Evolutionary conservation across 1,140 invertebrate genomes (phyloP), one percentile per base, ranked within the genome.

Genomic region (Portunus trituberculatus): DNA sequence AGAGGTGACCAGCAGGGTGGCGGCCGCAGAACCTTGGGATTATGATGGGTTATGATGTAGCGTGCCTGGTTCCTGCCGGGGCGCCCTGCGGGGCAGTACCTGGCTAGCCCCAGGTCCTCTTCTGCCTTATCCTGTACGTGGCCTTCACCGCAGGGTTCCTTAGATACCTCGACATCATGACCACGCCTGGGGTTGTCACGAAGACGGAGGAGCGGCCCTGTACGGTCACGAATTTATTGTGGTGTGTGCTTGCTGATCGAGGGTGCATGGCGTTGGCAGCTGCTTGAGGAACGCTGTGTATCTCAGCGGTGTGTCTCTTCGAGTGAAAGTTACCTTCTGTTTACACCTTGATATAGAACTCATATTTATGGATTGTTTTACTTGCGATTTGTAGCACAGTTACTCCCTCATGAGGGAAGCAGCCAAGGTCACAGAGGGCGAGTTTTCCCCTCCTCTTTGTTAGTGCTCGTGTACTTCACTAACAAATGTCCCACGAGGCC

Each of bases 21-120:
- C 92, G 82, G 82, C 76, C 31, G 52, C 84, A 59, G 84, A 84
- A 93, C 92, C 92, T 93, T 88, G 92, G 84, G 92, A 93, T 87
- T 93, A 93, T 93, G 92, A 88, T 59, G 92, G 92, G 92, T 93
- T 93, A 88, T 93, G 84, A 93, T 93, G 92, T 93, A 93, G 92
- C 92, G 84, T 59, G 92, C 84, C 92, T 31, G 92, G 92, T 88
- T 46, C 92, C 92, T 92, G 59, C 91, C 91, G 84, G 92, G 76
- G 84, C 84, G 31, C 92, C 84, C 76, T 84, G 83, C 76, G 46
- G 89, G 92, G 84, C 48, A 87, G 83, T 93, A 93, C 92, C 92
- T 93, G 92, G 92, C 92, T 59, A 7, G 92, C 92, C 52, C 91
- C 83, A 8, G 84, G 76, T 16, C 84, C 84, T 52, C 14, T 16